Evolutionary conservation across 2,797 vertebrate species (phyloP).

Genomic region (Pitangus sulphuratus): DNA sequence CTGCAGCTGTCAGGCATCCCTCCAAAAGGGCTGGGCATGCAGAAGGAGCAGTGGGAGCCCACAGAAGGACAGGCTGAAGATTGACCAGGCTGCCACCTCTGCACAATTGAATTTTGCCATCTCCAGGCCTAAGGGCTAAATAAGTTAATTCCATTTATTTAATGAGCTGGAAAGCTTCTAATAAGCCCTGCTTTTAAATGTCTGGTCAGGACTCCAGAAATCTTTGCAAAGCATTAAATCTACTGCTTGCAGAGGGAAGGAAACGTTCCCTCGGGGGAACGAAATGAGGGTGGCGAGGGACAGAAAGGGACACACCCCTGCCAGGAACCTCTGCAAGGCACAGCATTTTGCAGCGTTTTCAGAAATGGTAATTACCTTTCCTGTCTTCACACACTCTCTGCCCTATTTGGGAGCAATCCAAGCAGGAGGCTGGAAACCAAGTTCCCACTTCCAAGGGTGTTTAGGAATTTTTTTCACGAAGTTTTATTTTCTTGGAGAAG

Average conservation of each 20-base stretch:
- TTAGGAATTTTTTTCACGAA: not conserved
- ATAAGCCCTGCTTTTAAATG: not conserved
- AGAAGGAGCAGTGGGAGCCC: not conserved
- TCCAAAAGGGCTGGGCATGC: not conserved
- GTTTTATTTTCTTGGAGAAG: not conserved
- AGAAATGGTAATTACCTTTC: slow-evolving; percentile 40
- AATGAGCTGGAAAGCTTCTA: slow-evolving; percentile 50
- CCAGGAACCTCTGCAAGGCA: not conserved
- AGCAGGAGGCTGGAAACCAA: not conserved
- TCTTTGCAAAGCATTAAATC: not conserved
- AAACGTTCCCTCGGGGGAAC: not conserved
- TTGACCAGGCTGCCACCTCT: not conserved
- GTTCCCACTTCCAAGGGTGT: not conserved
- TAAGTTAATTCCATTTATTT: slow-evolving; percentile 29
- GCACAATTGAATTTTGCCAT: slow-evolving; percentile 23
- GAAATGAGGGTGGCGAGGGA: not conserved
- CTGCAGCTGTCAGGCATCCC: slow-evolving; percentile 15
- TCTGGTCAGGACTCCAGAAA: not conserved
- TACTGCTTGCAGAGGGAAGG: not conserved
- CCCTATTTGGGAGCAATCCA: slow-evolving; percentile 28
- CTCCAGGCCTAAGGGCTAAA: slow-evolving; percentile 10
- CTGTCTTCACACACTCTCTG: not conserved
- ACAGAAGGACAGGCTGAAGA: not conserved
- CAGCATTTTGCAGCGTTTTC: not conserved
- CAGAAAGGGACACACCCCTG: not conserved